Conservation (phyloP, 2,888 invertebrate species). For the Lasioglossum marginatum region DNA sequence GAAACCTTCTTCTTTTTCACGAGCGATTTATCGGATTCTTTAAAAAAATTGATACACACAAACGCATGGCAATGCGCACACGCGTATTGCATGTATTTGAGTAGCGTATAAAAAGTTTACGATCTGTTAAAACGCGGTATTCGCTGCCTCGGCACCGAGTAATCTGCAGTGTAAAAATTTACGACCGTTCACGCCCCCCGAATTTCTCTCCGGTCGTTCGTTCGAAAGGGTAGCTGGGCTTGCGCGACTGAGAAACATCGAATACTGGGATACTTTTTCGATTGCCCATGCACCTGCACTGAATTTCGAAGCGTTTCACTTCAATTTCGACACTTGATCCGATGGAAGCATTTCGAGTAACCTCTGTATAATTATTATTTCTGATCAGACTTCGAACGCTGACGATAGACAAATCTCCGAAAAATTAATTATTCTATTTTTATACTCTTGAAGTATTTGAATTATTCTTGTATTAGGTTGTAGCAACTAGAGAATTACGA, state of each 20-base stretch:
- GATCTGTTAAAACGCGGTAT: slow-evolving; percentile 51
- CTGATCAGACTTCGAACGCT: background rate
- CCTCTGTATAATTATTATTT: background rate
- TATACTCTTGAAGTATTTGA: background rate
- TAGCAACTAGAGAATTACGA: no score
- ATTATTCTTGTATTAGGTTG: no score
- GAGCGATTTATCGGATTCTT: background rate
- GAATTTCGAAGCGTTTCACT: background rate
- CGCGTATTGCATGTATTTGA: background rate
- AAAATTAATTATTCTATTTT: background rate
- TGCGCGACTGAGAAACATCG: slow-evolving; percentile 11
- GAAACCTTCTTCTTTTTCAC: background rate
- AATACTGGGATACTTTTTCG: background rate
- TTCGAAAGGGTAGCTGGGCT: slow-evolving; percentile 1
- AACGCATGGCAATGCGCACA: background rate
- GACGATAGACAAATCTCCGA: background rate
- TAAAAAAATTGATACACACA: background rate
- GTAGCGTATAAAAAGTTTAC: slow-evolving; percentile 40
- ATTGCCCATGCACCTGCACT: background rate
- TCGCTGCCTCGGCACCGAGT: slow-evolving; percentile 40
- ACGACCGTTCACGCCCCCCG: slow-evolving; percentile 47
- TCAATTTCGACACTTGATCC: background rate
- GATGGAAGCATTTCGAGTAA: background rate
- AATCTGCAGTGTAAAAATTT: slow-evolving; percentile 54
- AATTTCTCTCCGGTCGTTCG: slow-evolving; percentile 44